Base-by-base conservation (phyloP, 2,888 invertebrate species). In the Eustalomyia histrio region DNA sequence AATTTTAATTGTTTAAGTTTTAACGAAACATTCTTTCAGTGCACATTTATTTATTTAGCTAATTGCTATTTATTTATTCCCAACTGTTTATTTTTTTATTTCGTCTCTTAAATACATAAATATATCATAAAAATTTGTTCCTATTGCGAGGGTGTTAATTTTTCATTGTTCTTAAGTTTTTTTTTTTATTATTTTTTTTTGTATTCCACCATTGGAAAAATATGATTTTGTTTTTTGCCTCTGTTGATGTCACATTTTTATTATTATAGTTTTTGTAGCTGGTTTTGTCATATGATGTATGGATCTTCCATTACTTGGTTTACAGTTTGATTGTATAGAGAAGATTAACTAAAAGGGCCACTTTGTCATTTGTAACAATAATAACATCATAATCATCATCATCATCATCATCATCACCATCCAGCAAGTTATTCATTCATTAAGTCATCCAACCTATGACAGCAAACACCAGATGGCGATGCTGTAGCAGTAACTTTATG, bases 301-400 rank as follows among this genome's bases (percentile, higher is more conserved):
- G 14, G n/a, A 64, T 52, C n/a, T 43, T 57, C 39, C 52, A 53
- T 33, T 71, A 76, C 43, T 52, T 71, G 58, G 71, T 76, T 76
- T 52, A 71, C 58, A 65, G 53, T 71, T 65, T 24, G 33, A 35
- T 76, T 64, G n/a, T n/a, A 18, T 43, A 71, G 50, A 58, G 33
- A 63, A 72, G 61, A 76, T 76, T 72, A 76, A 76, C 63, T 60
- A 53, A 80, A n/a, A 73, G 72, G 73, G 68, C 12, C 80, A 80
- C 80, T 73, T 76, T 80, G 73, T 80, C 68, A 64, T 80, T 43
- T 35, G 53, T 64, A 63, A 64, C 55, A 76, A 60, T 12, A 69
- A 35, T 43, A 60, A 55, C 52, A 50, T 65, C n/a, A 55, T 65
- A 18, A 35, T 53, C 18, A 35, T n/a, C 33, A 16, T n/a, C n/a